A percentile compares a stretch with the other conserved stretches of the same genome.
Conservation (phyloP, 2,888 invertebrate species). For the Rotaria sp. region DNA sequence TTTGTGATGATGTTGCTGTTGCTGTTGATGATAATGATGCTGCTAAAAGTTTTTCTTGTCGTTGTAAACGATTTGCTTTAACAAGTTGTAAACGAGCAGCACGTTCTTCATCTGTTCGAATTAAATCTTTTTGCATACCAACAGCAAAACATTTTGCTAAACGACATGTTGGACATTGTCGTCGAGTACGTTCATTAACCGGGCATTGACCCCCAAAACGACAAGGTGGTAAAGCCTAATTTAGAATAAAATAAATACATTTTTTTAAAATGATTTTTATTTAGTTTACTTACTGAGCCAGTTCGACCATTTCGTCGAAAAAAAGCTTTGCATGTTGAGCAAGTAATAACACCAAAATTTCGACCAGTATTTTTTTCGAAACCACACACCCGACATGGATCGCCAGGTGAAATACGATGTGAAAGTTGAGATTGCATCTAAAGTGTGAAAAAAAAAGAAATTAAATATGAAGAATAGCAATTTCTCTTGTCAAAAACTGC, state of each 20-base stretch:
- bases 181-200: background rate
- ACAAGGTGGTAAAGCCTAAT: background rate
- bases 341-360: slow-evolving; percentile 13
- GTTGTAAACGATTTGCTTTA: slow-evolving; percentile 5
- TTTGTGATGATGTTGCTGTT: background rate
- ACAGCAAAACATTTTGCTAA: slow-evolving; percentile 52
- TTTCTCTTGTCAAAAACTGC: too few species aligned
- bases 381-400: background rate
- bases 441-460: too few species aligned
- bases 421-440: background rate
- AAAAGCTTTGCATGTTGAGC: background rate
- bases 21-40: background rate
- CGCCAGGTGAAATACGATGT: background rate
- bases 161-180: slow-evolving; percentile 50
- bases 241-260: background rate
- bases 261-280: background rate
- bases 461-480: too few species aligned
- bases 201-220: background rate
- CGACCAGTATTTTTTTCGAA: background rate
- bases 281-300: background rate
- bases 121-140: slow-evolving; percentile 49
- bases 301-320: background rate
- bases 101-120: background rate
- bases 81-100: background rate
- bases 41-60: background rate